Percentiles rank a stretch among this genome's conserved stretches.
Evolutionary conservation across 2,797 vertebrate species (phyloP).

Genomic region (Hipposideros larvatus): DNA sequence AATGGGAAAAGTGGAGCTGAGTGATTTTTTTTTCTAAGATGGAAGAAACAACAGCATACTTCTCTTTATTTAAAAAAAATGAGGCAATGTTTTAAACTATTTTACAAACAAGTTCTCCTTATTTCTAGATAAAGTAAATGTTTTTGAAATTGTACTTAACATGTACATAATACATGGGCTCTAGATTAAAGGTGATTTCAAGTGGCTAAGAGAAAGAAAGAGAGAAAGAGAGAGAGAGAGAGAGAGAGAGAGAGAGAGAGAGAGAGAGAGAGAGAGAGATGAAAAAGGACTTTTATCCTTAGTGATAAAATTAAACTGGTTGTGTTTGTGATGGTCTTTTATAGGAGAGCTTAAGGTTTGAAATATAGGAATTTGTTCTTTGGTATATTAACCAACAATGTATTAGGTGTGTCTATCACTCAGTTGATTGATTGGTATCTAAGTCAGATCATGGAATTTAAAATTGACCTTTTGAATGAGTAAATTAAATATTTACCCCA

Average conservation of each 20-base stretch:
- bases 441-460: background rate
- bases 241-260: too few species aligned
- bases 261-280: background rate
- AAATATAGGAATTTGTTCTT: background rate
- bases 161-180: background rate
- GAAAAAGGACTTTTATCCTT: background rate
- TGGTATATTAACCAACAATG: background rate
- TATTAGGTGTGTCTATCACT: background rate
- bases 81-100: background rate
- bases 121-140: background rate
- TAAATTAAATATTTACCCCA: background rate
- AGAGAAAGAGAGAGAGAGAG: too few species aligned
- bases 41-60: background rate
- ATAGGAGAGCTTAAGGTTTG: background rate
- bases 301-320: background rate
- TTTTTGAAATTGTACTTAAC: background rate
- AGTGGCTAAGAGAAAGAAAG: background rate
- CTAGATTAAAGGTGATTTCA: background rate
- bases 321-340: background rate
- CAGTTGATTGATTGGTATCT: background rate
- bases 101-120: background rate
- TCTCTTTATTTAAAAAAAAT: background rate
- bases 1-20: background rate
- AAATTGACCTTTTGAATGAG: background rate
- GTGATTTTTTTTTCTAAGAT: background rate